Evolutionary conservation across 2,888 invertebrate species (phyloP).

Genomic region (Quadroppia sp.): DNA sequence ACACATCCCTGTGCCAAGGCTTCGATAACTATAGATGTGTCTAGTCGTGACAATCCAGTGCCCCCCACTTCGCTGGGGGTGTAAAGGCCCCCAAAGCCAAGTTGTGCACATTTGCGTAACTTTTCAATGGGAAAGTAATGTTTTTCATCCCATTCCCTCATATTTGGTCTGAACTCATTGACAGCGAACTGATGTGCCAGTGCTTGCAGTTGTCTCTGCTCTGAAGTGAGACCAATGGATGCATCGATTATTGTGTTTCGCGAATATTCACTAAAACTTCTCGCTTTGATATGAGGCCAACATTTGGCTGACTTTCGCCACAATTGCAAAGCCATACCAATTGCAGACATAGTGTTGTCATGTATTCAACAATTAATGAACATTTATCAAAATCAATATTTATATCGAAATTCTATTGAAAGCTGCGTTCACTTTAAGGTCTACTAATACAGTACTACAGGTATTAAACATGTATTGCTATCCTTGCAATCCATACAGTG

Average conservation of each 20-base stretch:
- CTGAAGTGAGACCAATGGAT: constrained; percentile 55
- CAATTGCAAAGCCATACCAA: too few relatives aligned
- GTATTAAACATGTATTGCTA: too few relatives aligned
- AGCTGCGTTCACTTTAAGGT: too few relatives aligned
- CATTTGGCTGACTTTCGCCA: too few relatives aligned
- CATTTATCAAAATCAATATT: too few relatives aligned
- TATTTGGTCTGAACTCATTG: constrained; percentile 58
- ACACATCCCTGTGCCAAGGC: constrained; percentile 59
- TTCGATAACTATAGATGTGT: constrained; percentile 60
- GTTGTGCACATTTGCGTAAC: constrained; percentile 56
- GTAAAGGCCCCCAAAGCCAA: constrained; percentile 61
- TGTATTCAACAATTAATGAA: too few relatives aligned
- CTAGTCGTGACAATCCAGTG: constrained; percentile 56
- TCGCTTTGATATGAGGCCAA: neutral
- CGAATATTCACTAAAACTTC: constrained; percentile 9
- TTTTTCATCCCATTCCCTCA: constrained; percentile 60
- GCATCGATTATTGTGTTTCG: constrained; percentile 47
- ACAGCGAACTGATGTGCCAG: constrained; percentile 58
- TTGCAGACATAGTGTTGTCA: too few relatives aligned
- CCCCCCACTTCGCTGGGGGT: constrained; percentile 57
- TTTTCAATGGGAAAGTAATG: constrained; percentile 58
- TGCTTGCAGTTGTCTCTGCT: constrained; percentile 57
- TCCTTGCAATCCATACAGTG: too few relatives aligned
- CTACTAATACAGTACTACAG: too few relatives aligned
- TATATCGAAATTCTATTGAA: too few relatives aligned